Evolutionary conservation across 1,140 invertebrate genomes (phyloP).

Genomic region (Lepidurus packardi): DNA sequence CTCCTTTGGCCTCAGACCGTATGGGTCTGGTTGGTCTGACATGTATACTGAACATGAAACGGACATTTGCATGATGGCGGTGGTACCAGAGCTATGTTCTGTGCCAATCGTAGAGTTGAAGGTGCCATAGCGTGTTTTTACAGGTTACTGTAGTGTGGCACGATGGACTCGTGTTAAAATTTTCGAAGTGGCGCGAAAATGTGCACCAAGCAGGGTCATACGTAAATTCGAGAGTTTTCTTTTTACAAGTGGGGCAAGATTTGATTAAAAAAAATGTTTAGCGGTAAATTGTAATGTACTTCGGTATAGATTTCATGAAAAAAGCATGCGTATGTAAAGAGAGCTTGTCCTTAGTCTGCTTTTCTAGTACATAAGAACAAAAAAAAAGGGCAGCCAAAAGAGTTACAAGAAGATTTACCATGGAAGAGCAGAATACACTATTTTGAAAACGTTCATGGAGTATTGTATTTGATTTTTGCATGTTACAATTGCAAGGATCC

Average conservation of each 20-base stretch:
- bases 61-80: conserved; percentile 4
- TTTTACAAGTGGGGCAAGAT: neutral
- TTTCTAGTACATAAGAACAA: neutral
- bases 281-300: neutral
- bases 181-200: neutral
- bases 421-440: conserved; percentile 15
- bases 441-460: conserved; percentile 12
- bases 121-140: conserved; percentile 1
- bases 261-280: neutral
- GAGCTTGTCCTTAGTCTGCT: conserved; percentile 7
- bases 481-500: neutral
- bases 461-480: neutral
- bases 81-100: conserved; percentile 18
- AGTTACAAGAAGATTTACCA: conserved; percentile 8
- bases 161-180: neutral
- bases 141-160: neutral
- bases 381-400: conserved; percentile 8
- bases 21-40: conserved; percentile 14
- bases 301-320: conserved; percentile 1
- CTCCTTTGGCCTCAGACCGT: neutral
- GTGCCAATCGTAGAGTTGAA: conserved; percentile 14
- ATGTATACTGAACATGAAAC: conserved; percentile 10
- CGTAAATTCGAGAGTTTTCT: neutral
- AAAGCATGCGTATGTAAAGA: neutral
- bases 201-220: conserved; percentile 20